phyloP scores from a whole-genome alignment of 2,797 vertebrate species.

The Gorsachius magnificus region DNA sequence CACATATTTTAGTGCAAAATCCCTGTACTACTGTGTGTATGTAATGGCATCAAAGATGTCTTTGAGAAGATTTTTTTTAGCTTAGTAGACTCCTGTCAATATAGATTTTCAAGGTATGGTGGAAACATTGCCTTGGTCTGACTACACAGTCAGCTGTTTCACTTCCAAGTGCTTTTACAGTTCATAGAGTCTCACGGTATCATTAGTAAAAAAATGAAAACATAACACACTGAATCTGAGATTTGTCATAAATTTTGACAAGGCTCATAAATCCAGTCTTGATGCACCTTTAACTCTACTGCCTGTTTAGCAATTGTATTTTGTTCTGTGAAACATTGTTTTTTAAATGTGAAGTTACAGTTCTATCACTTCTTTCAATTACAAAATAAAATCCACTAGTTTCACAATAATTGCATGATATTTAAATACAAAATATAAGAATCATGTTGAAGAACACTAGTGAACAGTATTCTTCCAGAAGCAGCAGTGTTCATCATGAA shows the following conservation, averaged over 20 bases:
- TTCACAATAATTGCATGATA: not conserved
- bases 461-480: not conserved
- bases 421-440: not conserved
- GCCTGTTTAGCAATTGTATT: not conserved
- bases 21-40: not conserved
- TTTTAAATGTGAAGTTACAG: not conserved
- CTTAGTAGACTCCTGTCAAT: not conserved
- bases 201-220: not conserved
- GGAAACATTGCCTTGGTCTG: not conserved
- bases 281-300: not conserved
- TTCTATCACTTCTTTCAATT: not conserved
- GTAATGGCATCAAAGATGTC: not conserved
- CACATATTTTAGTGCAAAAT: not conserved
- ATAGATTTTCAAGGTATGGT: not conserved
- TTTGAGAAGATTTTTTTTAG: not conserved
- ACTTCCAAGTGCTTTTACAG: not conserved
- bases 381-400: not conserved
- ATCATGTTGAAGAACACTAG: not conserved
- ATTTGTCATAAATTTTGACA: not conserved
- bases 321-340: not conserved
- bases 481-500: not conserved
- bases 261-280: not conserved
- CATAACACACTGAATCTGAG: not conserved
- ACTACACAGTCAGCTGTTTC: not conserved
- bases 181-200: not conserved